These are phyloP conservation scores for Neopipo cinnamomea DNA, from an alignment of 2,113 vertebrate genomes.

Conservation along the genomic window DNA sequence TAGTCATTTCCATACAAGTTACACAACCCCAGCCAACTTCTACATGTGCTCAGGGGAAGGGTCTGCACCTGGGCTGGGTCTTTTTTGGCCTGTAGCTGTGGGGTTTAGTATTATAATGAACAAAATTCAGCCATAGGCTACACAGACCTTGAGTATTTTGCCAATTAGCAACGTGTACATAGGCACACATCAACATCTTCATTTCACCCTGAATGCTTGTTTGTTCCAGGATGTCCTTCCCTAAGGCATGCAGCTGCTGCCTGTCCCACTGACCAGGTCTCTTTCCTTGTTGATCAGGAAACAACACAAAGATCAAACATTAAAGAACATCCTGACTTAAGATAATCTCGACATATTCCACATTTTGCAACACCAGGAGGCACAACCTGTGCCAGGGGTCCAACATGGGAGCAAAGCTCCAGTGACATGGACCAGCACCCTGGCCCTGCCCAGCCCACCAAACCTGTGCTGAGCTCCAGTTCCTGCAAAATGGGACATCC, in stretches of 20 bases:
- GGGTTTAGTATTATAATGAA: accelerated
- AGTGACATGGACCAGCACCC: accelerated
- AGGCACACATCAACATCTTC: accelerated
- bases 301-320: background rate
- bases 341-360: background rate
- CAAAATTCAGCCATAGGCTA: background rate
- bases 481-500: background rate
- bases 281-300: background rate
- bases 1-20: accelerated
- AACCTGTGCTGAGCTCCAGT: accelerated
- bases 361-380: background rate
- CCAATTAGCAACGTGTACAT: accelerated
- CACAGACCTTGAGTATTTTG: too few species aligned
- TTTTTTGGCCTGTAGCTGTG: background rate
- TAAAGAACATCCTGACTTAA: background rate
- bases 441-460: background rate
- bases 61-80: background rate
- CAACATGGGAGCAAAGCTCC: too few species aligned
- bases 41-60: background rate
- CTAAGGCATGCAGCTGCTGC: background rate
- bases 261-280: background rate
- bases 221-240: background rate
- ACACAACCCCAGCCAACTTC: background rate
- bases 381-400: too few species aligned
- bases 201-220: background rate